Evolutionary conservation across 2,113 vertebrate species (phyloP).

Genomic region (Fulica atra): DNA sequence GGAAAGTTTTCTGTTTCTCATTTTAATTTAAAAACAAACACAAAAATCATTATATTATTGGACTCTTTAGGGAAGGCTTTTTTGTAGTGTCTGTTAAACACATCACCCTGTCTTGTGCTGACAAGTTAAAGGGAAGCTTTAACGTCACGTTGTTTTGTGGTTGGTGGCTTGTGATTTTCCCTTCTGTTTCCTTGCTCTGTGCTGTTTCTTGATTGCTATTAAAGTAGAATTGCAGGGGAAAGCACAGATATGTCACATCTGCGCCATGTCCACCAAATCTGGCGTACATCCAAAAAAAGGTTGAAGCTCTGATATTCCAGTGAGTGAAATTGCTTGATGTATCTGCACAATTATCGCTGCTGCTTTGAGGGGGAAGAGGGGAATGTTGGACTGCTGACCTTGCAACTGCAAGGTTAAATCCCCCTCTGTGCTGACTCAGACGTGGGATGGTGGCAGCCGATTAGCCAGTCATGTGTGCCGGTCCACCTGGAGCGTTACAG

Average conservation of each 20-base stretch:
- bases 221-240: background rate
- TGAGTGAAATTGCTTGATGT: background rate
- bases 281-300: background rate
- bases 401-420: slow-evolving; percentile 4
- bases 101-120: background rate
- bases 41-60: background rate
- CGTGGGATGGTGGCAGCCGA: slow-evolving; percentile 7
- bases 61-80: background rate
- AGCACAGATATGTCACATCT: background rate
- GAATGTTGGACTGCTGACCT: slow-evolving; percentile 12
- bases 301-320: background rate
- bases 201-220: background rate
- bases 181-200: accelerated
- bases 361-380: background rate
- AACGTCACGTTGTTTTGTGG: background rate
- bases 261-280: background rate
- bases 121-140: background rate
- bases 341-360: background rate
- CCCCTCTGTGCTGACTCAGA: background rate
- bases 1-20: background rate
- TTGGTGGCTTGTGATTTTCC: background rate
- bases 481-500: slow-evolving; percentile 24
- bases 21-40: background rate
- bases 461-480: background rate
- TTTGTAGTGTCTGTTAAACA: background rate